Evolutionary conservation across 2,888 invertebrate species (phyloP).

Genomic region (Pyrochroa serraticornis): DNA sequence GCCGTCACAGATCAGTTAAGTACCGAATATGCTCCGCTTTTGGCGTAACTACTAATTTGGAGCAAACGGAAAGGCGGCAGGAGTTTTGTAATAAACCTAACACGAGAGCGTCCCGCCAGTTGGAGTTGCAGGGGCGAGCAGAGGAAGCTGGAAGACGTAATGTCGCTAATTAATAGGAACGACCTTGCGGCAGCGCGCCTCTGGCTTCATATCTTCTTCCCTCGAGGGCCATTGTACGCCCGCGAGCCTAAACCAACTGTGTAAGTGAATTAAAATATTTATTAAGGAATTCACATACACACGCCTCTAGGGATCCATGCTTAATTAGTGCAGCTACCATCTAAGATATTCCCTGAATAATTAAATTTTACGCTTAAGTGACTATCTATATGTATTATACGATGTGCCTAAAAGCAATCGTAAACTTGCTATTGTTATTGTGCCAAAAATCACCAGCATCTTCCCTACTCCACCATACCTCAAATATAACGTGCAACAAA

Average conservation of each 20-base stretch:
- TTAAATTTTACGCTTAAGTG: slow-evolving; percentile 48
- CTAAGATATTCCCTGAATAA: slow-evolving; percentile 53
- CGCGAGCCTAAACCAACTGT: slow-evolving; percentile 57
- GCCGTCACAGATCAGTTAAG: slow-evolving; percentile 30
- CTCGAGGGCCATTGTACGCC: slow-evolving; percentile 54
- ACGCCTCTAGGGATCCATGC: slow-evolving; percentile 51
- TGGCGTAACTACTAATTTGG: slow-evolving; percentile 29
- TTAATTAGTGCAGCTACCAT: slow-evolving; percentile 53
- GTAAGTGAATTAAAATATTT: slow-evolving; percentile 60
- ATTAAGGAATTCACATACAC: slow-evolving; percentile 58
- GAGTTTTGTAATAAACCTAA: slow-evolving; percentile 40
- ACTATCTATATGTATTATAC: slow-evolving; percentile 41
- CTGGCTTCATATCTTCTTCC: slow-evolving; percentile 53
- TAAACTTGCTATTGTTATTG: neutral
- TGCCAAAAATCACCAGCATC: neutral
- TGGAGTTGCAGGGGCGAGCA: slow-evolving; percentile 8
- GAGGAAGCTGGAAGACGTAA: slow-evolving; percentile 48
- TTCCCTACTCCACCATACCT: neutral
- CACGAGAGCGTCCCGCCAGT: slow-evolving; percentile 8
- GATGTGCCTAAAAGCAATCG: neutral
- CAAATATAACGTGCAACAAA: too few species aligned
- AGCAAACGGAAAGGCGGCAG: slow-evolving; percentile 27
- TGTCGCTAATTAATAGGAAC: slow-evolving; percentile 57
- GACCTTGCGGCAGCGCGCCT: slow-evolving; percentile 52
- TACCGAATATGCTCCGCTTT: slow-evolving; percentile 24